These are phyloP conservation scores for Bradypodion pumilum DNA, from an alignment of 2,797 vertebrate species.

Conservation along the genomic window DNA sequence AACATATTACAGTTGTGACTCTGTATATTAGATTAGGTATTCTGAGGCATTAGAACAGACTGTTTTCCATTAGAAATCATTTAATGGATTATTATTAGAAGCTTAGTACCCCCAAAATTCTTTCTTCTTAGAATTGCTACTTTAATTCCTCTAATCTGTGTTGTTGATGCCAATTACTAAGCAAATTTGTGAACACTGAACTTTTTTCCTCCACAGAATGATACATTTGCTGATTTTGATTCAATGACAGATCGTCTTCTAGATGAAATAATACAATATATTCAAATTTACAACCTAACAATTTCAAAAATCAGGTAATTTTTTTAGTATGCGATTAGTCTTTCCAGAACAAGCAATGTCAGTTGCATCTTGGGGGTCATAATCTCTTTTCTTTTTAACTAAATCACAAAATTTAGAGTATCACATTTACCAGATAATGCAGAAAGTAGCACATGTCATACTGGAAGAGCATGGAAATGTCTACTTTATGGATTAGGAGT, in stretches of 20 bases:
- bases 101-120: not conserved
- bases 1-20: not conserved
- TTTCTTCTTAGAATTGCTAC: not conserved
- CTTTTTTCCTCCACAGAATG: constrained; percentile 85
- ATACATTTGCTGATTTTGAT: constrained; percentile 99
- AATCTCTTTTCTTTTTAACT: not conserved
- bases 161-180: constrained; percentile 48
- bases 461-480: not conserved
- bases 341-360: constrained; percentile 14
- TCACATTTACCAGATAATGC: not conserved
- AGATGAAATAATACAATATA: constrained; percentile 98
- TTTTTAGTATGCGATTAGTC: constrained; percentile 47
- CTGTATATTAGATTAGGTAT: not conserved
- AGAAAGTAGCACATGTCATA: not conserved
- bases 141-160: constrained; percentile 36
- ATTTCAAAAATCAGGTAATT: constrained; percentile 97
- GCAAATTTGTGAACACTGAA: constrained; percentile 50
- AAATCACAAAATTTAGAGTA: not conserved
- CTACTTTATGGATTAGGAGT: not conserved
- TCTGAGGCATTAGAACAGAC: not conserved
- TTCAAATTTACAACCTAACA: constrained; percentile 96
- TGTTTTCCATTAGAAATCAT: not conserved
- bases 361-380: not conserved
- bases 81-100: too few relatives aligned
- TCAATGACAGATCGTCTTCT: constrained; percentile 97